phyloP scores from a whole-genome alignment of 2,797 vertebrate genomes.

The Tamandua tetradactyla region DNA sequence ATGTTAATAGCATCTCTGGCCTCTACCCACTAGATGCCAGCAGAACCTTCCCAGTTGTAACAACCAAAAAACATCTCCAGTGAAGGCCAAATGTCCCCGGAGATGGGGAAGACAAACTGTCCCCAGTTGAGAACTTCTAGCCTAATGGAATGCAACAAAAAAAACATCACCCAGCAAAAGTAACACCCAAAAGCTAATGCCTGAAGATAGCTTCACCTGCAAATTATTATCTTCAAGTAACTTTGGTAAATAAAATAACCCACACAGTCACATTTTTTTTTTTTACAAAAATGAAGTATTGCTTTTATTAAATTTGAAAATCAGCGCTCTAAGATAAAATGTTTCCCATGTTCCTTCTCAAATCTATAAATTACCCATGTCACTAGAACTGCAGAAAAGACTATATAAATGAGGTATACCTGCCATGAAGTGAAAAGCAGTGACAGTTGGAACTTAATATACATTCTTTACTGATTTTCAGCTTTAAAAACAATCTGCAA shows the following conservation, averaged over 20 bases:
- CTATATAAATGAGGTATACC: not conserved
- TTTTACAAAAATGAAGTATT: not conserved
- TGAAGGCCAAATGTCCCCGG: not conserved
- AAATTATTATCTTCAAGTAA: not conserved
- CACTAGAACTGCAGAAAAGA: not conserved
- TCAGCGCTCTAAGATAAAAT: not conserved
- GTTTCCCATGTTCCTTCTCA: not conserved
- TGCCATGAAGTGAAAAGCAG: not conserved
- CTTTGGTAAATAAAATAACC: slow-evolving; percentile 1
- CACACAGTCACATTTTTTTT: too few relatives aligned
- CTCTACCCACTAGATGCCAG: not conserved
- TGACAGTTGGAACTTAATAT: not conserved
- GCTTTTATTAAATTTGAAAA: not conserved
- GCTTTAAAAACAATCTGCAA: not conserved
- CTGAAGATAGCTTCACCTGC: not conserved
- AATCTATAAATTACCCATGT: not conserved
- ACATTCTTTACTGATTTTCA: not conserved
- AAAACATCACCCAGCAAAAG: not conserved
- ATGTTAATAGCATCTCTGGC: not conserved
- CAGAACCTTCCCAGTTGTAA: not conserved
- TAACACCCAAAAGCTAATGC: not conserved
- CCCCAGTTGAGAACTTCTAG: not conserved
- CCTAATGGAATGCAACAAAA: not conserved
- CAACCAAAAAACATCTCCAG: not conserved
- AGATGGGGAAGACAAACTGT: not conserved